Evolutionary conservation across 2,113 vertebrate species (phyloP).

Genomic region (Fukomys damarensis): DNA sequence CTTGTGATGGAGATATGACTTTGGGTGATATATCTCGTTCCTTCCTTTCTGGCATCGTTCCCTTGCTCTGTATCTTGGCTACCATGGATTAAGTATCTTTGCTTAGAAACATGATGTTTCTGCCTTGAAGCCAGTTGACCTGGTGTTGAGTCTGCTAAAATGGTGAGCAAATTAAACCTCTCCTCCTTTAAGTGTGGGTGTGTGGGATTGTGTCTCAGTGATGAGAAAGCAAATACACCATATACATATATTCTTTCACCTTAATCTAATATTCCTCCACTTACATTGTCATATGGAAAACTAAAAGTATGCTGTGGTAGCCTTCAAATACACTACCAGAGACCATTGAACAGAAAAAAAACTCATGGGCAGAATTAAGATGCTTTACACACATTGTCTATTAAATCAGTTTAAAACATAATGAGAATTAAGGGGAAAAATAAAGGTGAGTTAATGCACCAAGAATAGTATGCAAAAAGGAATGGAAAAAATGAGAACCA

Average conservation of each 20-base stretch:
- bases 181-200: background rate
- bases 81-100: background rate
- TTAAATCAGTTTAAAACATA: background rate
- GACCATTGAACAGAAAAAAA: background rate
- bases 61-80: background rate
- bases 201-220: background rate
- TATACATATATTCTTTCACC: background rate
- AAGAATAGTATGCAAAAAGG: background rate
- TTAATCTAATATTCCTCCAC: background rate
- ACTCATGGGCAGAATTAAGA: background rate
- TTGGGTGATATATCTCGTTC: background rate
- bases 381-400: background rate
- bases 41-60: background rate
- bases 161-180: background rate
- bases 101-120: background rate
- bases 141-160: background rate
- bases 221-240: background rate
- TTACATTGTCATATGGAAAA: background rate
- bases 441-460: background rate
- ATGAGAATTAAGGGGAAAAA: background rate
- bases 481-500: too few species aligned
- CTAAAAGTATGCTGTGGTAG: background rate
- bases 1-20: background rate
- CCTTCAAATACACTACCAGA: background rate
- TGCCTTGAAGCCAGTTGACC: background rate